Evolutionary conservation across 2,888 invertebrate genomes (phyloP).

Genomic region (Ectobius pallidus): DNA sequence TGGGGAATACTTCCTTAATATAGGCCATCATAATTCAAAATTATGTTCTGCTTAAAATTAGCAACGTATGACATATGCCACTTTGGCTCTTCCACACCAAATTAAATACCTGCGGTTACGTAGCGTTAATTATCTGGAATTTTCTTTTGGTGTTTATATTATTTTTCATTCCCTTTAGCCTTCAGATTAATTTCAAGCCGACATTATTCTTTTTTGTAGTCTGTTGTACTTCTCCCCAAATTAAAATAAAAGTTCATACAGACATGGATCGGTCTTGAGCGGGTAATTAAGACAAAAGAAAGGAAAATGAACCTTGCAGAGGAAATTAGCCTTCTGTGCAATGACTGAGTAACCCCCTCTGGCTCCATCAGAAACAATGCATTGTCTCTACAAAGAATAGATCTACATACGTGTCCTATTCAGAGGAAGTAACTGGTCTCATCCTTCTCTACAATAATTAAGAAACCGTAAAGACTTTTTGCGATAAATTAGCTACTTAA

Average conservation of each 20-base stretch:
- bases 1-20: no score
- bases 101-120: background rate
- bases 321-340: background rate
- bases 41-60: no score
- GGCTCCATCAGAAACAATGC: slow-evolving; percentile 1
- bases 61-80: no score
- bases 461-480: no score
- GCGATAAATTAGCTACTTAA: no score
- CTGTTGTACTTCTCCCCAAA: background rate
- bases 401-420: background rate
- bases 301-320: slow-evolving; percentile 12
- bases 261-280: slow-evolving; percentile 10
- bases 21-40: no score
- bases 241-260: slow-evolving; percentile 11
- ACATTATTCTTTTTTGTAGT: slow-evolving; percentile 15
- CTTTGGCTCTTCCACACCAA: background rate
- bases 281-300: slow-evolving; percentile 14
- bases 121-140: slow-evolving; percentile 9
- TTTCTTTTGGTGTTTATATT: slow-evolving; percentile 21
- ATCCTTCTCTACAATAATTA: no score
- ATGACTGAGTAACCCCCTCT: background rate
- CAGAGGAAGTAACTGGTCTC: background rate
- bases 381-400: background rate
- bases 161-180: slow-evolving; percentile 16
- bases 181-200: slow-evolving; percentile 15